phyloP scores from a whole-genome alignment of 1,140 invertebrate genomes.

The Pseudachorutes palmiensis region DNA sequence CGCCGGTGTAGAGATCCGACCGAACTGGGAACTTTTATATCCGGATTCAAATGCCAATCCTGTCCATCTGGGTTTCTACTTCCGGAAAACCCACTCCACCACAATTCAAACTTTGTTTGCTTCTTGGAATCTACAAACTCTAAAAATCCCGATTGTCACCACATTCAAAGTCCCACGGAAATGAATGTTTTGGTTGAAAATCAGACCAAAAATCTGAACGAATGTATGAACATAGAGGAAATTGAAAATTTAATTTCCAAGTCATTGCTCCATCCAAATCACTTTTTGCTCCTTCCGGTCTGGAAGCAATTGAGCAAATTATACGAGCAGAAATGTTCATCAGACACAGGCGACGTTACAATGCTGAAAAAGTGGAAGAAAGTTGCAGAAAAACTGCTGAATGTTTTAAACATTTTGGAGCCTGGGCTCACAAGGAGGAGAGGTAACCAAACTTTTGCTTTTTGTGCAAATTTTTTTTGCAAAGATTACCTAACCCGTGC shows the following conservation, averaged over 20 bases:
- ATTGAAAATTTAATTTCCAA: neutral
- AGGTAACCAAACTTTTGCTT: neutral
- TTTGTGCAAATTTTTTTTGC: neutral
- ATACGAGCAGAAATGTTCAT: neutral
- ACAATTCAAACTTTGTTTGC: neutral
- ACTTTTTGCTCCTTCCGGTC: neutral
- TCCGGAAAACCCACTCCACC: neutral
- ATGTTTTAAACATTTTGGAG: neutral
- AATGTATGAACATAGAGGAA: neutral
- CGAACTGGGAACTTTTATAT: slow-evolving; percentile 7
- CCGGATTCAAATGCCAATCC: neutral
- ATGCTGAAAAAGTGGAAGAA: neutral
- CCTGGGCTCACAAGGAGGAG: neutral
- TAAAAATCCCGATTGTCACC: neutral
- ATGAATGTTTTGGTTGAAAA: neutral
- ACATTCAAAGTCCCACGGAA: neutral
- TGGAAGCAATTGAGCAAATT: neutral
- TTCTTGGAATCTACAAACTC: neutral
- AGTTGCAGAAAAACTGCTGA: neutral
- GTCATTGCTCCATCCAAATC: neutral
- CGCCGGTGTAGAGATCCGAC: slow-evolving; percentile 9
- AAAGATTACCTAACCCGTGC: too few species aligned
- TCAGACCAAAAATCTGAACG: neutral
- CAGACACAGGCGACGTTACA: neutral
- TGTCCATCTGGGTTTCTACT: neutral